Percentiles rank a stretch among this genome's conserved stretches.
phyloP scores from a whole-genome alignment of 2,797 vertebrate genomes.

The Leptodactylus fallax region DNA sequence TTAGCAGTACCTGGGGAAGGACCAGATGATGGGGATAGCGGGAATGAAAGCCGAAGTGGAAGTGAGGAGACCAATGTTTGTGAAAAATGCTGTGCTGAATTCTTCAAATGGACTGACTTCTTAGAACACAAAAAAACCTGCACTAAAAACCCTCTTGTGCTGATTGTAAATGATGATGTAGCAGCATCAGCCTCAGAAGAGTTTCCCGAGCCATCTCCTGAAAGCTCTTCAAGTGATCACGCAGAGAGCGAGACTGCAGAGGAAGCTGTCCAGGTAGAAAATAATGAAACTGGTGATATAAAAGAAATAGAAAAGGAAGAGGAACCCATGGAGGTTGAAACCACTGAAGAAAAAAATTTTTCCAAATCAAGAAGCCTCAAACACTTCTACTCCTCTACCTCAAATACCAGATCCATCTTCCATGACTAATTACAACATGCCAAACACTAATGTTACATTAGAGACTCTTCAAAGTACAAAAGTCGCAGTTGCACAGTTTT shows the following conservation, averaged over 20 bases:
- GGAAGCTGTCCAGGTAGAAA: conserved; percentile 79
- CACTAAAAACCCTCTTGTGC: conserved; percentile 93
- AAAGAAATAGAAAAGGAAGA: conserved; percentile 80
- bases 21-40: conserved; percentile 91
- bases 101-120: conserved; percentile 98
- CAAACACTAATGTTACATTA: conserved; percentile 97
- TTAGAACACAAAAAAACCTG: conserved; percentile 94
- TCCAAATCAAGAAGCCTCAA: conserved; percentile 81
- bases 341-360: conserved; percentile 82
- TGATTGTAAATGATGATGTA: conserved; percentile 95
- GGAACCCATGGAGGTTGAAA: conserved; percentile 94
- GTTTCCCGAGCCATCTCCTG: conserved; percentile 85
- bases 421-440: conserved; percentile 86
- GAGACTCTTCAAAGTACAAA: conserved; percentile 98
- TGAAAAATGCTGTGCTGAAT: conserved; percentile 96
- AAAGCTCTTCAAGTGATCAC: conserved; percentile 89
- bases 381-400: conserved; percentile 85
- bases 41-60: conserved; percentile 93
- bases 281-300: conserved; percentile 83
- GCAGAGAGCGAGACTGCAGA: conserved; percentile 88
- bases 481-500: conserved; percentile 97
- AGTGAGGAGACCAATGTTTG: conserved; percentile 96
- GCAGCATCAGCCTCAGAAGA: conserved; percentile 84
- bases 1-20: conserved; percentile 86
- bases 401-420: conserved; percentile 83